phyloP scores from a whole-genome alignment of 2,797 vertebrate species.

The Heterohyrax brucei region DNA sequence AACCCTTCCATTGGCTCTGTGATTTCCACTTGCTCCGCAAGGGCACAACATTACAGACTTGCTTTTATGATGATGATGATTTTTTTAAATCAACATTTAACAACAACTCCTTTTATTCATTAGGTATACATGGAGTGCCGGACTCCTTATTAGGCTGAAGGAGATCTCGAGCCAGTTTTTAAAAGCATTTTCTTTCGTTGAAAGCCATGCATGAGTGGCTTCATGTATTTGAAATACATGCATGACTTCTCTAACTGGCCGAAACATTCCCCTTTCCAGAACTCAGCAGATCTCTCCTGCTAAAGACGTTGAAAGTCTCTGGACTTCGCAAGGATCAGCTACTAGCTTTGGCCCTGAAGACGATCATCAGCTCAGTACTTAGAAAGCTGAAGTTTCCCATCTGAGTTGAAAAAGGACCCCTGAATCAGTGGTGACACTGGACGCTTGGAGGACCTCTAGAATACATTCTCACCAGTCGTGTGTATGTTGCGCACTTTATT shows the following conservation, averaged over 20 bases:
- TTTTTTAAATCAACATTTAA: not conserved
- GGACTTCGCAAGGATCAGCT: slow-evolving; percentile 76
- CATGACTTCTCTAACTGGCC: slow-evolving; percentile 72
- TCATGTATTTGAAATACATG: slow-evolving; percentile 80
- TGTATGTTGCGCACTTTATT: not conserved
- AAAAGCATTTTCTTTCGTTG: slow-evolving; percentile 71
- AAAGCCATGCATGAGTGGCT: slow-evolving; percentile 35
- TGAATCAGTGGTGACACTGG: not conserved
- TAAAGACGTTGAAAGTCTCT: slow-evolving; percentile 78
- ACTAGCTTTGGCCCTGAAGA: slow-evolving; percentile 67
- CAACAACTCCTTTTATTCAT: slow-evolving; percentile 57
- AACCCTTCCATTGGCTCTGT: not conserved
- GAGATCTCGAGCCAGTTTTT: not conserved
- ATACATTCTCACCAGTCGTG: slow-evolving; percentile 16
- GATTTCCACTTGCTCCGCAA: not conserved
- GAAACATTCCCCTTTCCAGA: slow-evolving; percentile 75
- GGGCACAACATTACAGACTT: not conserved
- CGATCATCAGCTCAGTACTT: not conserved
- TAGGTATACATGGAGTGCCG: slow-evolving; percentile 44
- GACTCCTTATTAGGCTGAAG: slow-evolving; percentile 47
- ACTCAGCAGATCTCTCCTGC: slow-evolving; percentile 82
- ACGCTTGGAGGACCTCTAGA: slow-evolving; percentile 44
- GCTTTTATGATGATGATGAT: not conserved
- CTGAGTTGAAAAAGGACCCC: slow-evolving; percentile 59
- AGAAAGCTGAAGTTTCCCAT: slow-evolving; percentile 63